Base-by-base conservation (phyloP, 2,113 vertebrate genomes). In the Trogon surrucura region DNA sequence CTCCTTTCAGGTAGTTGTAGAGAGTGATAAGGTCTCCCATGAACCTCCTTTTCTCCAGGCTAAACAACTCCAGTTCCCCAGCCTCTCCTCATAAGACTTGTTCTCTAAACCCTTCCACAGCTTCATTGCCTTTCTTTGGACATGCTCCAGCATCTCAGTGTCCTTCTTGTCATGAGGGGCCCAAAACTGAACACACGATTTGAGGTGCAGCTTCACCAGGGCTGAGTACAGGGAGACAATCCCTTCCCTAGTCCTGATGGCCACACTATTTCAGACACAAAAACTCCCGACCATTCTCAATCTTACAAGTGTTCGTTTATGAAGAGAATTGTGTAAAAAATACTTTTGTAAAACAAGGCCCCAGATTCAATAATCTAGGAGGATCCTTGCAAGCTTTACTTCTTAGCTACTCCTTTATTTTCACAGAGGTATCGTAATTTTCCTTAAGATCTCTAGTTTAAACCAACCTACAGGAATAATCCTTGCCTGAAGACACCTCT, bases 341-440 rank as follows among this genome's bases (percentile, higher is more conserved):
- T 60, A 50, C 3, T 29, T 86, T 6, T 1, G 34, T 56, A 44
- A 84, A 92, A 66, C 16, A 84, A 64, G 11, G 25, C 25, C 16
- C 6, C 17, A 16, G 21, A 50, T 19, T 81, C 22, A 58, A 20
- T 65, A 90, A 71, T 7, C 8, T 27, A n/a, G 16, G 8, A 73
- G 16, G 8, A 78, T 58, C 4, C 21, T 81, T 47, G 6, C 4
- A 47, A 62, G 2, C 4, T 62, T 89, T 91, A 25, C 34, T 56
- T 66, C 56, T 67, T 27, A 84, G 25, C 10, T 47, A 26, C 14
- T n/a, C 45, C 22, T 22, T 64, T 36, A 58, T 61, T 72, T 81
- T 26, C 0, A 0, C 45, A 79, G 53, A 41, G 8, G 16, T 16
- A 47, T 26, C 5, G 0, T 5, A 34, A 6, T 75, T 44, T 82